These are phyloP conservation scores for Gulo gulo DNA, from an alignment of 2,113 vertebrate species.

Conservation along the genomic window DNA sequence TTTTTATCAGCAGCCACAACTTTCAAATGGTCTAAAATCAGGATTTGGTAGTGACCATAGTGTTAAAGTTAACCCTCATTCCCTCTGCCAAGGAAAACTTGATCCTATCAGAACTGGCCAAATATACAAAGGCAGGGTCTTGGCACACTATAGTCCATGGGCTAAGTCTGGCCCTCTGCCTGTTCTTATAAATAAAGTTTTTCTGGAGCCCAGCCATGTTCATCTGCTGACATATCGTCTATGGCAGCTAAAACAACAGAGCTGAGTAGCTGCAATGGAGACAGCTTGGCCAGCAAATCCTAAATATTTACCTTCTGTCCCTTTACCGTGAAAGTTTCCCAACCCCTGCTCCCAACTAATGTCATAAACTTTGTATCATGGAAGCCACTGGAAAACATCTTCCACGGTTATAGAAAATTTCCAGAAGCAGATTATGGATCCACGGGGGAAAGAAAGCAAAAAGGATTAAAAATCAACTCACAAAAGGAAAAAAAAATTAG, in stretches of 20 bases:
- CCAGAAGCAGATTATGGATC: background rate
- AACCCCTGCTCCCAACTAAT: conserved; percentile 28
- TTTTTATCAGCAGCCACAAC: background rate
- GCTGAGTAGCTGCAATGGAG: conserved; percentile 27
- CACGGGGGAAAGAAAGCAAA: background rate
- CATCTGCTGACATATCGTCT: conserved; percentile 52
- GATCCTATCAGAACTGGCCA: background rate
- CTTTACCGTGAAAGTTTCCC: conserved; percentile 37
- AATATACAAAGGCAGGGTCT: background rate
- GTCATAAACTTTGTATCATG: background rate
- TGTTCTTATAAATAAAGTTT: conserved; percentile 75
- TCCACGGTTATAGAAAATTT: background rate
- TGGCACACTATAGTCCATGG: conserved; percentile 40
- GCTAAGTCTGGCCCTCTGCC: conserved; percentile 37
- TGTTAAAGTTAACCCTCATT: background rate
- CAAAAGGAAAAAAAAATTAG: background rate
- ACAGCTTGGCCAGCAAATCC: conserved; percentile 50
- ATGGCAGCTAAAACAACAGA: conserved; percentile 16
- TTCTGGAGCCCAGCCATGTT: conserved; percentile 58
- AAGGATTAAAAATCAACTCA: background rate
- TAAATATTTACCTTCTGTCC: conserved; percentile 52
- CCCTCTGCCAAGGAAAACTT: background rate
- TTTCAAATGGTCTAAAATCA: background rate
- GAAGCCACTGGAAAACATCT: background rate
- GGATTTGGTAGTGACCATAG: background rate